These are phyloP conservation scores for Falco concolor DNA, from an alignment of 2,797 vertebrate species.

Conservation along the genomic window DNA sequence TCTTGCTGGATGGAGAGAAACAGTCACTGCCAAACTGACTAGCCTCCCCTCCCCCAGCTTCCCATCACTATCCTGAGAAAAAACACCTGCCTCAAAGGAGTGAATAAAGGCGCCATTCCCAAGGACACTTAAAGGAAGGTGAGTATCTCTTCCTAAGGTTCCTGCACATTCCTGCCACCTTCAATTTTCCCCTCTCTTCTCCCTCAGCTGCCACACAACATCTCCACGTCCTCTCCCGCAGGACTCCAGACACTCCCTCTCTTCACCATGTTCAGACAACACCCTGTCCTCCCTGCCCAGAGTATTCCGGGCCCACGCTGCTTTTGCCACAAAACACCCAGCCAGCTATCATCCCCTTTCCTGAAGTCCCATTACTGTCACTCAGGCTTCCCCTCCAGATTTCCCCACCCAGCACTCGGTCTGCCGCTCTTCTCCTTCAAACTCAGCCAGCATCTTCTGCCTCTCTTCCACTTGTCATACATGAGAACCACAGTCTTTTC, in stretches of 20 bases:
- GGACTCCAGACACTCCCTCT: background rate
- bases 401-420: constrained; percentile 22
- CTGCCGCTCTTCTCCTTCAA: background rate
- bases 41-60: background rate
- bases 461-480: background rate
- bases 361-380: constrained; percentile 52
- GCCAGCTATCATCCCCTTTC: constrained; percentile 28
- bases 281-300: constrained; percentile 10
- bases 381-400: constrained; percentile 29
- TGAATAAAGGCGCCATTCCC: background rate
- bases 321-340: constrained; percentile 38
- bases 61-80: background rate
- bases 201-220: background rate
- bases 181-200: background rate
- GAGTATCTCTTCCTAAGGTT: background rate
- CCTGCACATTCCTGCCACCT: background rate
- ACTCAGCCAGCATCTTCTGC: constrained; percentile 15
- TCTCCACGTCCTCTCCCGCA: background rate
- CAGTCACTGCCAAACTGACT: background rate
- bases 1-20: background rate
- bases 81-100: background rate
- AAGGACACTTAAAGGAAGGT: constrained; percentile 30
- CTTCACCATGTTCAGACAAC: background rate
- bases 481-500: background rate
- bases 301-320: constrained; percentile 14